A percentile compares a stretch with the other conserved stretches of the same genome.
Conservation (phyloP, 2,888 invertebrate genomes). For the Phaonia tiefii region DNA sequence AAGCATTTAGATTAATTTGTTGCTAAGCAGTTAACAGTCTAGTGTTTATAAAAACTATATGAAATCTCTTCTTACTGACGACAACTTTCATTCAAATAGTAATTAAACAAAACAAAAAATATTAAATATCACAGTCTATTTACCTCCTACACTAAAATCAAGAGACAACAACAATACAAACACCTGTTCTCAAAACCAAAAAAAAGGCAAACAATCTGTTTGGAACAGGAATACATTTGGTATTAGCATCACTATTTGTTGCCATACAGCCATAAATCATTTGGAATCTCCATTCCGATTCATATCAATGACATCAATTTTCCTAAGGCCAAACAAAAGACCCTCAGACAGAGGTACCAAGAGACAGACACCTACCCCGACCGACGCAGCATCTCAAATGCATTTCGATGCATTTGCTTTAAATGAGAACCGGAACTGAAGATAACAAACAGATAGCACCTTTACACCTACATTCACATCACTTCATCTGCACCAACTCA, state of each 20-base stretch:
- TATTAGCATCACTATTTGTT: conserved; percentile 10
- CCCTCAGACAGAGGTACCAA: background rate
- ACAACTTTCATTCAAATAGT: background rate
- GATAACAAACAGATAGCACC: conserved; percentile 63
- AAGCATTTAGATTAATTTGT: too few species aligned
- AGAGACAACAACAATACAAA: conserved; percentile 2
- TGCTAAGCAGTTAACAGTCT: too few species aligned
- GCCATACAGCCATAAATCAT: conserved; percentile 50
- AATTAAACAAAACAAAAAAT: too few species aligned
- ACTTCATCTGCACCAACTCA: conserved; percentile 3
- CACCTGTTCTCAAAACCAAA: conserved; percentile 49
- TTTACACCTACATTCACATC: conserved; percentile 32
- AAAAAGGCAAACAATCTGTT: conserved; percentile 36
- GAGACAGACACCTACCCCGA: background rate
- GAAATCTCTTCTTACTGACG: too few species aligned
- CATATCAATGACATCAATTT: conserved; percentile 60
- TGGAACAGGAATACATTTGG: conserved; percentile 3
- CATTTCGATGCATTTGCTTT: conserved; percentile 16
- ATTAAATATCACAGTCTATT: too few species aligned
- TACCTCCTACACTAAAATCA: background rate
- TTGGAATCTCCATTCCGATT: conserved; percentile 22
- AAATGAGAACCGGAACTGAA: conserved; percentile 63
- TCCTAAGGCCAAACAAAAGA: conserved; percentile 27
- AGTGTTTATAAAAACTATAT: too few species aligned
- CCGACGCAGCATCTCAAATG: conserved; percentile 48